These are phyloP conservation scores for Pterophyllum scalare DNA, from an alignment of 2,113 vertebrate species.

Conservation along the genomic window DNA sequence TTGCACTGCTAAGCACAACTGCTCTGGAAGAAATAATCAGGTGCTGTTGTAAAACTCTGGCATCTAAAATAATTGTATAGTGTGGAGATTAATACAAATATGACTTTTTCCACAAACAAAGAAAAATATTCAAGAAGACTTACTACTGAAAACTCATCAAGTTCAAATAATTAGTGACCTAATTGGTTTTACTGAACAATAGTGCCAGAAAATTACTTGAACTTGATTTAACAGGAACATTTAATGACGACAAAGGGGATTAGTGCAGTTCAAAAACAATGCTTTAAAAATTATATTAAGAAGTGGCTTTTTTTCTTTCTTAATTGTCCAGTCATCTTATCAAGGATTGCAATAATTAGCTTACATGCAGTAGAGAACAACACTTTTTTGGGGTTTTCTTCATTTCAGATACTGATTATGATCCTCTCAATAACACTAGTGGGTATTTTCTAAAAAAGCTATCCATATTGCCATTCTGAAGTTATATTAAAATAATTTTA, in stretches of 20 bases:
- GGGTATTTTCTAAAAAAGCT: neutral
- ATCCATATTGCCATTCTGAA: neutral
- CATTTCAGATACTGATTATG: constrained; percentile 40
- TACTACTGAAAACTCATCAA: constrained; percentile 71
- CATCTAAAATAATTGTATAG: constrained; percentile 35
- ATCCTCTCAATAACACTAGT: constrained; percentile 16
- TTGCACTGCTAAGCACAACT: neutral
- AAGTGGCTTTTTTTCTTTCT: constrained; percentile 50
- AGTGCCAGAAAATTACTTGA: constrained; percentile 73
- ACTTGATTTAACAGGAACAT: constrained; percentile 68
- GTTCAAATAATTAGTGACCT: constrained; percentile 71
- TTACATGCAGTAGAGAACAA: constrained; percentile 49
- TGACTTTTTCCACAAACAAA: constrained; percentile 41
- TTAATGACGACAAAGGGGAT: constrained; percentile 75
- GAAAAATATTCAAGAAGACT: constrained; percentile 46
- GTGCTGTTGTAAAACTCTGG: neutral
- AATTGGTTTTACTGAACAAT: constrained; percentile 76
- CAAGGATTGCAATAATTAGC: constrained; percentile 59
- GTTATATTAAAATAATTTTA: neutral
- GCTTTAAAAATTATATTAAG: constrained; percentile 70
- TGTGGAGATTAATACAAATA: neutral
- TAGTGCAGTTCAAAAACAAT: constrained; percentile 71
- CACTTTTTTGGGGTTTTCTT: neutral
- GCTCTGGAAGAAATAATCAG: constrained; percentile 4
- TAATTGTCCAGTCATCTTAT: constrained; percentile 68